phyloP scores from a whole-genome alignment of 2,797 vertebrate genomes.

The Acanthiza pusilla region DNA sequence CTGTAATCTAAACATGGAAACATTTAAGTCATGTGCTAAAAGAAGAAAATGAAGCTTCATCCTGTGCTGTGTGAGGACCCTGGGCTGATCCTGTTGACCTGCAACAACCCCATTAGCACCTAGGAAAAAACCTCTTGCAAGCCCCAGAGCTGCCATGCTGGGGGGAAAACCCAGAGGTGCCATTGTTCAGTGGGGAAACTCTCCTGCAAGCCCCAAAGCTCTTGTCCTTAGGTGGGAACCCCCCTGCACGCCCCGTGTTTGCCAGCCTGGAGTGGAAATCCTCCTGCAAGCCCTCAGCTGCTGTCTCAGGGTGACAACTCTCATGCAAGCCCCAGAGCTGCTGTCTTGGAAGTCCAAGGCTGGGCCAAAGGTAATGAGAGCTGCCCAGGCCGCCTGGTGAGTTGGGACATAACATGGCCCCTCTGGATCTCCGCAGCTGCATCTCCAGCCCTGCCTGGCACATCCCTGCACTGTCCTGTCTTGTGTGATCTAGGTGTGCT shows the following conservation, averaged over 20 bases:
- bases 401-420: accelerated
- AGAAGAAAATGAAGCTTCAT: background rate
- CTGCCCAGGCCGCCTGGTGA: background rate
- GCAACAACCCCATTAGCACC: accelerated
- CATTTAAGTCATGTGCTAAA: background rate
- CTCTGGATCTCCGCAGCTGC: background rate
- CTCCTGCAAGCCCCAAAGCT: background rate
- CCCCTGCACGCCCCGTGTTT: background rate
- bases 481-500: background rate
- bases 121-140: background rate
- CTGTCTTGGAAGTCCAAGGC: background rate
- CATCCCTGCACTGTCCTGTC: background rate
- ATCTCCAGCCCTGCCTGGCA: background rate
- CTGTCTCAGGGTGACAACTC: accelerated
- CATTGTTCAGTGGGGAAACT: background rate
- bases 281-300: background rate
- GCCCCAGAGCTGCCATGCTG: background rate
- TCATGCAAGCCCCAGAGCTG: background rate
- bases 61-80: background rate
- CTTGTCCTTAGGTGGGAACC: background rate
- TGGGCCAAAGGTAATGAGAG: background rate
- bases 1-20: constrained; percentile 52
- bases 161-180: background rate
- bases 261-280: background rate
- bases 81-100: background rate